Base-by-base conservation (phyloP, 2,888 invertebrate genomes). In the Drosophila quasianomalipes region DNA sequence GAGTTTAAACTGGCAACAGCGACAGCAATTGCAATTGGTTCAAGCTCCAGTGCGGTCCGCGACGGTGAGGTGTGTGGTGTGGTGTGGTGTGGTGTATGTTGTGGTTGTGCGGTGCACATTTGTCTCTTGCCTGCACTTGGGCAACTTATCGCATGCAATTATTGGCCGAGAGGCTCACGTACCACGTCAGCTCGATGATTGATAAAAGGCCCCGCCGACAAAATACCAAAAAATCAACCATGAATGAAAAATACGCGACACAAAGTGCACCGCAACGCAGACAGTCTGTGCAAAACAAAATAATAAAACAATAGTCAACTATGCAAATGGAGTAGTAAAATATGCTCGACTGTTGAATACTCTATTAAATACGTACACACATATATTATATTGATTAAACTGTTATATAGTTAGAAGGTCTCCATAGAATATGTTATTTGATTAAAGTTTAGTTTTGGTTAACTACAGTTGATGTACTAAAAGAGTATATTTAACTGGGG, bases 111-210 rank as follows among this genome's bases (percentile, higher is more conserved):
- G 31, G 37, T 60, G 64, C 65, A 67, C 69, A 80, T 81, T 73
- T 81, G 81, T 80, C 69, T 81, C 62, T 35, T 71, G 69, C 61
- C 70, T 70, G 82, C 77, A 79, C 77, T 82, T 72, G 74, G 85
- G 74, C 85, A 86, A 87, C 87, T 87, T 87, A 87, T 87, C 89
- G 87, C 82, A 76, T 87, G 89, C 85, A 89, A 87, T 87, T 87
- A 89, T 85, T 89, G 89, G 83, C 85, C 85, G 66, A 78, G 76
- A 82, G 76, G 83, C 81, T 83, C 83, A 85, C 82, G 85, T 76
- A 75, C 75, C 70, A 75, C 79, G 78, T 72, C 86, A 76, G 83
- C 76, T 83, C 73, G 76, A 88, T 85, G 85, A 86, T 86, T 86
- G 85, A 86, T 85, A 86, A 86, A 86, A 86, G 85, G 71, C 85